Evolutionary conservation across 1,140 invertebrate genomes (phyloP).

Genomic region (Dufourea novaeangliae): DNA sequence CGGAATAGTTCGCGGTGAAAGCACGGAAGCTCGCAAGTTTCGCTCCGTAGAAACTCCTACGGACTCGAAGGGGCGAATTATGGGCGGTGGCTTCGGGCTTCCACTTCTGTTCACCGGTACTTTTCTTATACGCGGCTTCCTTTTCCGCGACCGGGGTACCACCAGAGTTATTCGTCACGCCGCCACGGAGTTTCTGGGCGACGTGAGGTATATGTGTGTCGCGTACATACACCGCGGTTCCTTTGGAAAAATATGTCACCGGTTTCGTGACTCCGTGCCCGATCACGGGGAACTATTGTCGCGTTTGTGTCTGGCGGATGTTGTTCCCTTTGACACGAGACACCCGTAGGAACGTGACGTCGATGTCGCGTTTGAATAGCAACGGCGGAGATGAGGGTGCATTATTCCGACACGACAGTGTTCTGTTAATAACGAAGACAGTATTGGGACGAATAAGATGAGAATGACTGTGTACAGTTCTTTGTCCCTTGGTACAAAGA

Average conservation of each 20-base stretch:
- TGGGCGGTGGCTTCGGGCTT: constrained; percentile 44
- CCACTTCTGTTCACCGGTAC: constrained; percentile 13
- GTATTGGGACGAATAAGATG: neutral
- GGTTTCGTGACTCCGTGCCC: neutral
- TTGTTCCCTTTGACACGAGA: neutral
- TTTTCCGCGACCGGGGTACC: constrained; percentile 33
- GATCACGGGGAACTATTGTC: constrained; percentile 1
- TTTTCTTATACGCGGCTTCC: constrained; percentile 38
- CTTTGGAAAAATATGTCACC: constrained; percentile 5
- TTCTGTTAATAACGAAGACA: neutral
- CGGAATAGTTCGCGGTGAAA: constrained; percentile 43
- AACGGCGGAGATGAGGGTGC: neutral
- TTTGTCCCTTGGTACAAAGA: neutral
- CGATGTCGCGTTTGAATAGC: neutral
- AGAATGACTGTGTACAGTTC: neutral
- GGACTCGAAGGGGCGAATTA: constrained; percentile 47
- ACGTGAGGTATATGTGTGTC: no score
- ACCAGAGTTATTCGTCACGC: constrained; percentile 47
- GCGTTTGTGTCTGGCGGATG: neutral
- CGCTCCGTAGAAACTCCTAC: constrained; percentile 18
- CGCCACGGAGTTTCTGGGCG: neutral
- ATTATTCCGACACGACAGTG: neutral
- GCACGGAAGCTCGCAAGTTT: constrained; percentile 41
- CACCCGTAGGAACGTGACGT: neutral
- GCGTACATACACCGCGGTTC: no score